A percentile compares a stretch with the other conserved stretches of the same genome.
Evolutionary conservation across 2,888 invertebrate genomes (phyloP).

Genomic region (Drosophila mettleri): DNA sequence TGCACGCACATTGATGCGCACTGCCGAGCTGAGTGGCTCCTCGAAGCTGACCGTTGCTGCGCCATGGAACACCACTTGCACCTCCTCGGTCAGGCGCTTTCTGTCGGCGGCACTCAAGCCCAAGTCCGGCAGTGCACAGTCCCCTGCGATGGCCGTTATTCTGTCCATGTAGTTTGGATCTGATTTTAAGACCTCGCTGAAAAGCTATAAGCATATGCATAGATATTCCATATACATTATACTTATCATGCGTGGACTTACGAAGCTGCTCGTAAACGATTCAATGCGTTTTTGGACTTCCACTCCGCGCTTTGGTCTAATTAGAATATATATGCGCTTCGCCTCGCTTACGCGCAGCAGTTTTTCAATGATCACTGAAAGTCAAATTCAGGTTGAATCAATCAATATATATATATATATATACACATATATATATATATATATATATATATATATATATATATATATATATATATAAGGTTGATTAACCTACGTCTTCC

Average conservation of each 20-base stretch:
- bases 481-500: constrained; percentile 81
- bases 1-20: constrained; percentile 89
- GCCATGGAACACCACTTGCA: constrained; percentile 91
- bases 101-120: constrained; percentile 83
- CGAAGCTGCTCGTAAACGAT: constrained; percentile 88
- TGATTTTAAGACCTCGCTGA: constrained; percentile 38
- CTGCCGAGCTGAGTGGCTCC: constrained; percentile 88
- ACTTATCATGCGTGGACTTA: constrained; percentile 79
- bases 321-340: constrained; percentile 86
- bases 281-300: constrained; percentile 88
- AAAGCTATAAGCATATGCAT: constrained; percentile 12
- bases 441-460: background rate
- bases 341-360: constrained; percentile 87
- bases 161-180: constrained; percentile 76
- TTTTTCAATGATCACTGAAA: constrained; percentile 87
- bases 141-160: constrained; percentile 83
- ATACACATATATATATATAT: background rate
- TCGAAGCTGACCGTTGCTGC: constrained; percentile 95
- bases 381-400: background rate
- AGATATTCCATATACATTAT: background rate
- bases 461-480: background rate
- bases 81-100: constrained; percentile 71
- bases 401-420: background rate
- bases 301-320: constrained; percentile 88
- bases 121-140: constrained; percentile 82